Evolutionary conservation across 2,113 vertebrate species (phyloP).

Genomic region (Echinops telfairi): DNA sequence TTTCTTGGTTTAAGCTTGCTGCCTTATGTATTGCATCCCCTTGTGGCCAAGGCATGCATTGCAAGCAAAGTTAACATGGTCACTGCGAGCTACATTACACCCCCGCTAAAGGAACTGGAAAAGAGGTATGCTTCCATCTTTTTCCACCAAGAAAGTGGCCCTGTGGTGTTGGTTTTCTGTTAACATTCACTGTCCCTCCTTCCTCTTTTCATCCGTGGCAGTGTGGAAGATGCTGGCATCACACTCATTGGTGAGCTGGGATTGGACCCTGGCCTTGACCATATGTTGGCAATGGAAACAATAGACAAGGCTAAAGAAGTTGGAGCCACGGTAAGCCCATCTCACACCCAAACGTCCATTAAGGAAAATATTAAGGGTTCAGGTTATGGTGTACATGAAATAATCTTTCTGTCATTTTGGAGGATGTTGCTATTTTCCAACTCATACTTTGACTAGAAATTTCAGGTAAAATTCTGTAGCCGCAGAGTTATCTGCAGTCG

Average conservation of each 20-base stretch:
- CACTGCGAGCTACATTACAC: constrained; percentile 96
- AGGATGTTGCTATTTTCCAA: neutral
- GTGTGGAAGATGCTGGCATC: constrained; percentile 94
- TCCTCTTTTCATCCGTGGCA: constrained; percentile 74
- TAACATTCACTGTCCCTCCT: neutral
- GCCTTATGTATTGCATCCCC: constrained; percentile 92
- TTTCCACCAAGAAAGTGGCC: neutral
- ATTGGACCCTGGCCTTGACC: constrained; percentile 98
- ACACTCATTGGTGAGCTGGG: constrained; percentile 96
- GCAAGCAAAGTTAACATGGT: constrained; percentile 94
- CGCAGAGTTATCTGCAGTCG: neutral
- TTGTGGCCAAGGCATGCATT: constrained; percentile 95
- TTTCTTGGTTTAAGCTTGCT: constrained; percentile 89
- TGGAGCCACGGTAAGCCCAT: constrained; percentile 92
- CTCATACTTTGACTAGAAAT: neutral
- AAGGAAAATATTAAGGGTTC: neutral
- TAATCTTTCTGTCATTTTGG: neutral
- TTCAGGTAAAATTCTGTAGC: neutral
- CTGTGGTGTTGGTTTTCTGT: neutral
- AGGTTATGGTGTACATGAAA: neutral
- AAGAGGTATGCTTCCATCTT: constrained; percentile 88
- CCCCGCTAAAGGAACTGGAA: constrained; percentile 94
- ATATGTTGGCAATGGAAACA: constrained; percentile 98
- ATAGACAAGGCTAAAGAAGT: constrained; percentile 95
- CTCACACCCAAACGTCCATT: neutral